Evolutionary conservation across 2,113 vertebrate genomes (phyloP).

Genomic region (Chloebia gouldiae): DNA sequence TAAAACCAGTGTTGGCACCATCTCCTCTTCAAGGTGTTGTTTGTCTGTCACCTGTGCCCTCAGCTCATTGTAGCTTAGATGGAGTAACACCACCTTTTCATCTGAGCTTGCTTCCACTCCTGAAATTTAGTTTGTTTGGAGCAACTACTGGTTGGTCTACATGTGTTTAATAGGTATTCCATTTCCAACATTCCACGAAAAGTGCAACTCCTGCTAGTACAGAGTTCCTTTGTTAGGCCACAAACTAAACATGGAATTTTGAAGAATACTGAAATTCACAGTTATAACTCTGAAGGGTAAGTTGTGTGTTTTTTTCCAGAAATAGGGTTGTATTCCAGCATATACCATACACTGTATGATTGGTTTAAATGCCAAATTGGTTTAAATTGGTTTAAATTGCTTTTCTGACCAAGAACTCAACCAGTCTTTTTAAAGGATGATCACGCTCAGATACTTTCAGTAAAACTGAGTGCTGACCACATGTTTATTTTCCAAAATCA

Average conservation of each 20-base stretch:
- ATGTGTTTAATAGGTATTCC: not conserved
- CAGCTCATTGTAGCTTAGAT: not conserved
- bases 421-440: not conserved
- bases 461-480: not conserved
- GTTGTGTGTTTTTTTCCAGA: not conserved
- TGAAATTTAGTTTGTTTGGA: not conserved
- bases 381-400: not conserved
- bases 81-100: not conserved
- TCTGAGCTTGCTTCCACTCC: not conserved
- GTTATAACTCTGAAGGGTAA: not conserved
- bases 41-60: not conserved
- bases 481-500: not conserved
- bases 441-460: not conserved
- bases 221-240: not conserved
- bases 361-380: not conserved
- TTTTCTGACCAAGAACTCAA: not conserved
- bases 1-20: not conserved
- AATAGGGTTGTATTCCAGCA: not conserved
- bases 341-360: not conserved
- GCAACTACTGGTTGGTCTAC: not conserved
- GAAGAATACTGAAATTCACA: not conserved
- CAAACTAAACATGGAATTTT: not conserved
- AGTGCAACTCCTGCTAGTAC: not conserved
- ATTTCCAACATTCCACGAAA: not conserved
- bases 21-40: not conserved